Evolutionary conservation across 1,140 invertebrate genomes (phyloP).

Genomic region (Notospermus geniculatus): DNA sequence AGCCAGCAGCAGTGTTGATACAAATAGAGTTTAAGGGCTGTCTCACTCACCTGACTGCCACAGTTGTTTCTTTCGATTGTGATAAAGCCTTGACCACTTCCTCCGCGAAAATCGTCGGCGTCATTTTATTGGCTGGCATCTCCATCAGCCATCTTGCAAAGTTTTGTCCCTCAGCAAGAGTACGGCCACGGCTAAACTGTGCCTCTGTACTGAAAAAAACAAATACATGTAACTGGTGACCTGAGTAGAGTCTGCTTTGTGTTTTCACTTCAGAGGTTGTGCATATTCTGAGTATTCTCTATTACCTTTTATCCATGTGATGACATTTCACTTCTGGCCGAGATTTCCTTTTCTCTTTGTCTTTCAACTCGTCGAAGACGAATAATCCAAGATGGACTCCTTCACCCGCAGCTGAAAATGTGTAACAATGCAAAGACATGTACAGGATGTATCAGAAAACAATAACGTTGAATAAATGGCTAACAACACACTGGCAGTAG

Average conservation of each 20-base stretch:
- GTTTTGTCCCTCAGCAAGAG: slow-evolving; percentile 81
- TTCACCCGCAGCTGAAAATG: slow-evolving; percentile 76
- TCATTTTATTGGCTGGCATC: slow-evolving; percentile 81
- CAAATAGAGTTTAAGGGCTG: no score
- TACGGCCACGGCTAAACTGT: slow-evolving; percentile 57
- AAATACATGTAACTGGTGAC: no score
- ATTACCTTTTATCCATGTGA: no score
- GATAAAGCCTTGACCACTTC: slow-evolving; percentile 45
- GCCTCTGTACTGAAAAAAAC: no score
- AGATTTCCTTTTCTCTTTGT: slow-evolving; percentile 60
- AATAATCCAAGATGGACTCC: slow-evolving; percentile 66
- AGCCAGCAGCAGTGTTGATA: no score
- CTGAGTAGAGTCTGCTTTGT: no score
- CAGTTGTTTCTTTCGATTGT: slow-evolving; percentile 31
- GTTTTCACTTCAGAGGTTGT: no score
- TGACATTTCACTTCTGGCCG: slow-evolving; percentile 15
- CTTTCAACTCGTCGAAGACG: slow-evolving; percentile 70
- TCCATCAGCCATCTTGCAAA: slow-evolving; percentile 76
- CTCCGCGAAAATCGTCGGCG: slow-evolving; percentile 78
- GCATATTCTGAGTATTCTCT: no score
- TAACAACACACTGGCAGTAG: no score
- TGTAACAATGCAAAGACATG: no score
- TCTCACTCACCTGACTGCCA: slow-evolving; percentile 40
- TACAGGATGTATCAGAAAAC: no score
- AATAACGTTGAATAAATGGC: no score